phyloP scores from a whole-genome alignment of 92 coral and sea anemone species.

The Ricordea florida region DNA sequence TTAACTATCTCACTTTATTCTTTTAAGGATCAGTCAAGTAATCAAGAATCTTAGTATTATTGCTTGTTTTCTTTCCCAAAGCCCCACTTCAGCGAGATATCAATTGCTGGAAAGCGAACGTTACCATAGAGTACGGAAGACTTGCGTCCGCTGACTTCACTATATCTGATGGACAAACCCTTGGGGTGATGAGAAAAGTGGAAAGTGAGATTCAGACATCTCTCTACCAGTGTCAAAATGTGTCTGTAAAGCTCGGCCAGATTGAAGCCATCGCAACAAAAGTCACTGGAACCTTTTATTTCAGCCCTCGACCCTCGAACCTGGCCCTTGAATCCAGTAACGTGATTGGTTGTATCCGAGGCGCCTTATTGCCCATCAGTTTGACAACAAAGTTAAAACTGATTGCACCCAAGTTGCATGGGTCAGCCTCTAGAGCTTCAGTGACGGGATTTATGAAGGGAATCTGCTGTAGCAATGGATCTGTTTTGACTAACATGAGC shows the following conservation, averaged over 20 bases:
- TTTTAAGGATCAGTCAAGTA: background rate
- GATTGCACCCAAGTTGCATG: constrained; percentile 1
- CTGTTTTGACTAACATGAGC: background rate
- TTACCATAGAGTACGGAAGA: constrained; percentile 30
- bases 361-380: constrained; percentile 6
- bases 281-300: constrained; percentile 19
- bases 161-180: constrained; percentile 4
- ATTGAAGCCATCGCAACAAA: background rate
- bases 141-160: constrained; percentile 5
- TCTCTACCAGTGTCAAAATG: constrained; percentile 4
- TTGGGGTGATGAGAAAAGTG: constrained; percentile 17
- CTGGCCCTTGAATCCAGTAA: background rate
- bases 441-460: background rate
- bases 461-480: constrained; percentile 19
- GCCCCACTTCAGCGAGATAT: background rate
- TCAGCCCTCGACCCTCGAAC: background rate
- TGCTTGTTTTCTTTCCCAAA: background rate
- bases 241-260: constrained; percentile 24
- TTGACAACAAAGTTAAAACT: background rate
- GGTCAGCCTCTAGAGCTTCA: background rate
- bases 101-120: constrained; percentile 16
- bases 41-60: background rate
- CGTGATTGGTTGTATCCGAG: constrained; percentile 9
- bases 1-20: background rate
- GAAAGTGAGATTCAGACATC: background rate